Evolutionary conservation across 2,113 vertebrate species (phyloP), one percentile per base, ranked within the genome.

Genomic region (Willisornis vidua): DNA sequence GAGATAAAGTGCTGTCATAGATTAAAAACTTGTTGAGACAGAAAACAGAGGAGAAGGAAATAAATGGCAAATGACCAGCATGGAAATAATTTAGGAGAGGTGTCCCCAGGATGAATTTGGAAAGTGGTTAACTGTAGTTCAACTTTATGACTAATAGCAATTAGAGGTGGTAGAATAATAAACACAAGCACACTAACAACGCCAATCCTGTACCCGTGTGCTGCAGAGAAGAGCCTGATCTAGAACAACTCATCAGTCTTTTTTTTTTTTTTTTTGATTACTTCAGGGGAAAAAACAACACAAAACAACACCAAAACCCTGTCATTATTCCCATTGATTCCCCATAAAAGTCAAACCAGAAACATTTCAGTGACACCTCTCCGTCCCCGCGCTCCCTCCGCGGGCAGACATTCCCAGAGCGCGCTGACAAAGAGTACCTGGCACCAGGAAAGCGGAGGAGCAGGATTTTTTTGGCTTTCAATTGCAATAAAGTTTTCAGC

Each of bases 21-120:
- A 97, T 96, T 96, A 97, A 97, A 97, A 97, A 97, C 93, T 96
- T 96, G 96, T 96, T 96, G 96, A 96, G 96, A 97, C 96, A 96
- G 94, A 97, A 97, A 97, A 93, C 96, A 97, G 95, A 96, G 80
- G 88, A 93, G 94, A 96, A 96, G 94, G 94, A 97, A 97, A 96
- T 94, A 96, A 94, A 97, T 72, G 94, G 96, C 93, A 97, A 97
- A 97, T 96, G 94, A 96, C 96, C 94, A 96, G 80, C 92, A 96
- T 90, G 94, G 96, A 97, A 96, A 96, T 96, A 95, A 97, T 95
- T 95, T 96, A 93, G 80, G 76, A 96, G 94, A 96, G 79, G 92
- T 96, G 93, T 97, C 93, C 96, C 80, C 88, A 62, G 93, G 94
- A 96, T 85, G 95, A 91, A 96, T 96, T 93, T 95, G 96, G 96